Conservation (phyloP, 2,113 vertebrate genomes). For the Polypterus senegalus region DNA sequence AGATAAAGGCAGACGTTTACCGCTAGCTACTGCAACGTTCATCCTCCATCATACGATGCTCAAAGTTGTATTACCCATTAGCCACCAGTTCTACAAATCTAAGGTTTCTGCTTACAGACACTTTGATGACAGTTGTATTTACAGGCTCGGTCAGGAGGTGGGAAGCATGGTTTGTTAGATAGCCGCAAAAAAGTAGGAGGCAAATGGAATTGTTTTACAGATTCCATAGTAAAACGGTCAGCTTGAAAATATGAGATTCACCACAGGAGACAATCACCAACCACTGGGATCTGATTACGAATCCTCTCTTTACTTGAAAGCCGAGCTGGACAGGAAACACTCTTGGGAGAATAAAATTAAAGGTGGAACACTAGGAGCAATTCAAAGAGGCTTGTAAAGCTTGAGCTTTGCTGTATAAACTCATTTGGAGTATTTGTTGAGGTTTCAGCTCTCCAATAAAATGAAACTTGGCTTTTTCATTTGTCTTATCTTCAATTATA, state of each 20-base stretch:
- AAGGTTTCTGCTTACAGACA: conserved; percentile 26
- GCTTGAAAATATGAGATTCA: conserved; percentile 49
- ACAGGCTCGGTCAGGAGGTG: conserved; percentile 20
- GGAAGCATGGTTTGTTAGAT: not conserved
- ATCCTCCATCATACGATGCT: too few species aligned
- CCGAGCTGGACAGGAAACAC: conserved; percentile 37
- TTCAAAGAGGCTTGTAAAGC: conserved; percentile 11
- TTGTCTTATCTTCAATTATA: too few species aligned
- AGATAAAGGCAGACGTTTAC: too few species aligned
- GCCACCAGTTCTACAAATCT: conserved; percentile 19
- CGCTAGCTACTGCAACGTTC: too few species aligned
- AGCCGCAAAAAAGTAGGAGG: not conserved
- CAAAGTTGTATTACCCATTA: not conserved
- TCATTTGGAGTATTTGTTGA: too few species aligned
- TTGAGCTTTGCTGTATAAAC: not conserved
- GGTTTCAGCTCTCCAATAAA: too few species aligned
- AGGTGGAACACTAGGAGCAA: not conserved
- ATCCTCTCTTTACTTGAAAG: conserved; percentile 29
- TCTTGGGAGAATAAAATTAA: conserved; percentile 24
- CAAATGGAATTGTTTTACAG: conserved; percentile 42
- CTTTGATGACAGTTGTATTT: conserved; percentile 42
- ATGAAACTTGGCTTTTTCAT: too few species aligned
- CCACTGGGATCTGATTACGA: conserved; percentile 41
- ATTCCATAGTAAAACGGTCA: conserved; percentile 50
- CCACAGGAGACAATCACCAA: conserved; percentile 32